Base-by-base conservation (phyloP, 1,140 invertebrate genomes). In the Rhopalosiphum padi region DNA sequence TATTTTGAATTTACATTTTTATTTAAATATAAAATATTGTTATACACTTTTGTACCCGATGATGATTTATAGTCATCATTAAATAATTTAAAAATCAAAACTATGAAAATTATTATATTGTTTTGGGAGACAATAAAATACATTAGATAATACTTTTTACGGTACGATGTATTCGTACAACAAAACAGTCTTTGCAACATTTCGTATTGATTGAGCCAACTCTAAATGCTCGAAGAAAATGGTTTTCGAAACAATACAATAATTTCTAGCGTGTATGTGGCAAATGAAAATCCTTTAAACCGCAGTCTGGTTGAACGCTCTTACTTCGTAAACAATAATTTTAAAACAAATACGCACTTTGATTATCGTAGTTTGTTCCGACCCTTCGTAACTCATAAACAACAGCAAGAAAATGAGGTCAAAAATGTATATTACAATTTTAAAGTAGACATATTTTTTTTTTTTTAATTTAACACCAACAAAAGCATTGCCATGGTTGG, bases 281-380 rank as follows among this genome's bases (percentile, higher is more conserved):
- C 89, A 68, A 90, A 90, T 43, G 89, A 90, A 90, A 90, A 90
- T 90, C 89, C 53, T 25, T 90, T 90, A 90, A 60, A 43, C 53
- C 89, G 25, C 55, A 30, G 30, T 68, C 53, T 37, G 89, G 89
- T n/a, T 30, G 89, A 90, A 90, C 37, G 53, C 37, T 68, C 37
- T 43, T 68, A 68, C 37, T 90, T 43, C 37, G 89, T 60, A 30
- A 60, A 90, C 88, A 90, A 90, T 90, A 90, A 90, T 90, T 90
- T 90, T 90, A 68, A 90, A 90, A 90, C 89, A 90, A 68, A 90
- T 43, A 68, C 89, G 37, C 55, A 43, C 89, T 68, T 90, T 90
- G 89, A 90, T 90, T 88, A 88, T 88, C 48, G 23, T 51, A 88
- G 46, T 88, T 23, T 35, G 48, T 89, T 37, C 35, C 87, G 22